These are phyloP conservation scores for Corella eumyota DNA, from an alignment of 23 tunicate genomes.

Conservation along the genomic window DNA sequence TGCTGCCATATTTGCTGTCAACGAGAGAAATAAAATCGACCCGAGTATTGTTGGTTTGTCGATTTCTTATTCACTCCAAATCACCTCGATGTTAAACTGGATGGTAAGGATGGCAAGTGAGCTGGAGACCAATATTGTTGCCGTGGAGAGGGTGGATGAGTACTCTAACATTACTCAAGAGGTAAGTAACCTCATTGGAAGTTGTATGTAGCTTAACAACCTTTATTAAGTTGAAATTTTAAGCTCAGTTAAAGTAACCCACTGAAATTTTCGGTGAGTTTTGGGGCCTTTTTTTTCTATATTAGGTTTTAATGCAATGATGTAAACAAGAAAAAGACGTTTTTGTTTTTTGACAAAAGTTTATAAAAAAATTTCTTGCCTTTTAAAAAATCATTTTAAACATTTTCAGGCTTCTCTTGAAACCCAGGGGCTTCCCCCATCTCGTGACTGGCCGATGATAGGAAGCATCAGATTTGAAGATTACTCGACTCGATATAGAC, in stretches of 20 bases:
- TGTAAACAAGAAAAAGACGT: too few species aligned
- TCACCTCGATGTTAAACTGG: constrained; percentile 93
- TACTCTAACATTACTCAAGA: constrained; percentile 72
- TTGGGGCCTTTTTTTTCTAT: too few species aligned
- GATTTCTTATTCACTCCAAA: constrained; percentile 80
- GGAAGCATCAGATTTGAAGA: constrained; percentile 45
- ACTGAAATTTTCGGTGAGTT: too few species aligned
- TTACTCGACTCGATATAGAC: constrained; percentile 67
- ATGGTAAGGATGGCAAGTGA: constrained; percentile 90
- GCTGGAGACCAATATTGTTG: constrained; percentile 86
- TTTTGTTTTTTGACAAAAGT: too few species aligned
- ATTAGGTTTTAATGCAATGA: too few species aligned
- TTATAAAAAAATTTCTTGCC: too few species aligned
- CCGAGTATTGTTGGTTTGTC: constrained; percentile 82
- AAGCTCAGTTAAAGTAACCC: too few species aligned
- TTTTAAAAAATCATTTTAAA: too few species aligned
- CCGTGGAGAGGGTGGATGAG: constrained; percentile 89
- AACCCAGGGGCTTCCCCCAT: constrained; percentile 7
- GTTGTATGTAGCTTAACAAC: too few species aligned
- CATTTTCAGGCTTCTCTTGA: constrained; percentile 30
- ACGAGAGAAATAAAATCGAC: constrained; percentile 29
- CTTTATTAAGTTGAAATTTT: too few species aligned
- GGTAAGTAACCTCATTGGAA: constrained; percentile 19
- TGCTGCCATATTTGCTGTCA: constrained; percentile 93
- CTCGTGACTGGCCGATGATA: constrained; percentile 44